Evolutionary conservation across 2,797 vertebrate species (phyloP), one percentile per base, ranked within the genome.

Genomic region (Sebastes taczanowskii): DNA sequence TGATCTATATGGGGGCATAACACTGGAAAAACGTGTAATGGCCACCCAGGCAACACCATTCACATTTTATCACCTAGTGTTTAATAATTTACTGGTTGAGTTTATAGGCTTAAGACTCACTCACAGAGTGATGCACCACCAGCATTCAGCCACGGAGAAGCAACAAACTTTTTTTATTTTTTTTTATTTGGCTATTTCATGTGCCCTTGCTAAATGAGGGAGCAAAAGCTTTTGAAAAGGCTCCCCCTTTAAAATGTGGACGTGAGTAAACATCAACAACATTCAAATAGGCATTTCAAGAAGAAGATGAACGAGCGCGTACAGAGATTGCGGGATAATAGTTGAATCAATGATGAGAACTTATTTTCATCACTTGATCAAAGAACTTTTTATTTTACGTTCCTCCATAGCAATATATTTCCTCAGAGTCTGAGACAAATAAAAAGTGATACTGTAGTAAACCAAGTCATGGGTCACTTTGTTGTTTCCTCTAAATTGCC

Each of bases 31-130:
- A 77, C 59, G 53, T 75, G 72, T 86, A 80, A 91, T 78, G 79
- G 69, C 74, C 85, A 86, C 76, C 66, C 53, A 32, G 76, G 77
- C 90, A 89, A 92, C 83, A 71, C 67, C 76, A 89, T 89, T 89
- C 86, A 91, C 84, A 86, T 93, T 92, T 92, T 90, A 94, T 85
- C 86, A 85, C 80, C 80, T 62, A 4, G 60, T 66, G 27, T 72
- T 94, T 78, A 91, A 93, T 92, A 91, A 92, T 93, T 91, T 77
- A 93, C 53, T 27, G 71, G 65, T 42, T 49, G 67, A 84, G 63
- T 87, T 91, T 88, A 89, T 78, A 70, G 74, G 72, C 73, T 76
- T 52, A 61, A 64, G 59, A 72, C 42, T 83, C 32, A 76, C 78
- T 81, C 53, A 18, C 60, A 27, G 79, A 85, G 49, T 58, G 75